Evolutionary conservation across 2,797 vertebrate species (phyloP), one percentile per base, ranked within the genome.

Genomic region (Hypotaenidia philippensis): DNA sequence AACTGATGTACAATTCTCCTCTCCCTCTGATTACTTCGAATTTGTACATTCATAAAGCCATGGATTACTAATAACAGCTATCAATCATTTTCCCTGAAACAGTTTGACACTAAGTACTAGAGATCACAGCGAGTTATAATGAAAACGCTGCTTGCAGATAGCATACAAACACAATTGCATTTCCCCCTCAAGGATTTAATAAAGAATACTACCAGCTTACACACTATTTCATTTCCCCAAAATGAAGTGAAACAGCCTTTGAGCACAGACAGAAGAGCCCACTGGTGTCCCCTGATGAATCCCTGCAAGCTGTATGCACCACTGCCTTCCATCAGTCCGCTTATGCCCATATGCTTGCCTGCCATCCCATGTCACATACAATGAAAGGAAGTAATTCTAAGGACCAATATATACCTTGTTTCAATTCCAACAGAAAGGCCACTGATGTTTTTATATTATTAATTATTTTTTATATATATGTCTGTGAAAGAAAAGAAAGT

Each of bases 1-100:
- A 90, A 90, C 66, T 45, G 63, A 87, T 59, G 74, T 45, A 82
- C 44, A 87, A 60, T 56, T 90, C 32, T 44, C 21, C 55, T 40
- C 61, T 87, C 79, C 60, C 64, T 82, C 70, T 95, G 77, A 90
- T 95, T 95, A 83, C 59, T 95, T 94, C 79, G 95, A 95, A 94
- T 95, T 94, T 95, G 66, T 92, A 84, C 80, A 64, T 95, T 95
- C 80, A 82, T 91, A 95, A 95, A 90, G 21, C 47, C 44, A 65
- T 66, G 44, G 77, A 74, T 92, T 91, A 63, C 83, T 89, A 95
- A 95, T 71, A 95, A 88, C 76, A 89, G 47, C 49, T 87, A 84
- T 94, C 94, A 93, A 23, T 96, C 85, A 82, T 89, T 90, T 87
- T 83, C 52, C 26, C 36, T 72, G 57, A 79, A 90, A 74, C 3